Percentiles rank a stretch among this genome's conserved stretches.
phyloP scores from a whole-genome alignment of 1,140 invertebrate species.

The Neuroterus valhalla region DNA sequence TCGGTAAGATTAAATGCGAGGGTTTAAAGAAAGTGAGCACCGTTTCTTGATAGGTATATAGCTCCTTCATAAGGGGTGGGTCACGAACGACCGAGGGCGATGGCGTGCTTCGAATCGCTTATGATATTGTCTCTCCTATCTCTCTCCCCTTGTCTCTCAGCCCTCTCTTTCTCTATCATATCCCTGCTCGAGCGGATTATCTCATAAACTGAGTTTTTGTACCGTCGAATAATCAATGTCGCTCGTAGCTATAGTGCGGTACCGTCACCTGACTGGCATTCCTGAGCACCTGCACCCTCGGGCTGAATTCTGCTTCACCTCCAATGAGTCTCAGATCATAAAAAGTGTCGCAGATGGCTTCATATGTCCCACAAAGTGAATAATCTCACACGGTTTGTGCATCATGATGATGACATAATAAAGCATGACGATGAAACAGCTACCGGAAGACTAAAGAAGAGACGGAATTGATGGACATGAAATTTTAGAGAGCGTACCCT shows the following conservation, averaged over 20 bases:
- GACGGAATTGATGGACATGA: no score
- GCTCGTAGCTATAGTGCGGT: slow-evolving; percentile 40
- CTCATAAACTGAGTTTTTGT: slow-evolving; percentile 58
- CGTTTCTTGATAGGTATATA: slow-evolving; percentile 36
- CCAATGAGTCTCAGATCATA: slow-evolving; percentile 13
- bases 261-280: slow-evolving; percentile 53
- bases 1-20: slow-evolving; percentile 49
- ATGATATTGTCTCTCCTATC: slow-evolving; percentile 55
- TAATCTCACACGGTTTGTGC: not conserved
- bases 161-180: slow-evolving; percentile 39
- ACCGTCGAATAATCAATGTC: slow-evolving; percentile 61
- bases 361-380: slow-evolving; percentile 7
- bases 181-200: slow-evolving; percentile 52
- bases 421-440: not conserved
- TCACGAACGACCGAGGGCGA: slow-evolving; percentile 42
- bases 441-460: no score
- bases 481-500: no score
- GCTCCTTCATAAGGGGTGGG: slow-evolving; percentile 46
- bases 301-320: not conserved
- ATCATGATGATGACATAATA: not conserved
- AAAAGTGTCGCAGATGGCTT: slow-evolving; percentile 18
- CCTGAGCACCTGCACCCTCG: slow-evolving; percentile 32
- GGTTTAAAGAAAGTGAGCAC: slow-evolving; percentile 42
- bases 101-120: slow-evolving; percentile 62
- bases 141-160: slow-evolving; percentile 10